These are phyloP conservation scores for Parnassius glacialis DNA, from an alignment of 2,888 invertebrate species.

Conservation along the genomic window DNA sequence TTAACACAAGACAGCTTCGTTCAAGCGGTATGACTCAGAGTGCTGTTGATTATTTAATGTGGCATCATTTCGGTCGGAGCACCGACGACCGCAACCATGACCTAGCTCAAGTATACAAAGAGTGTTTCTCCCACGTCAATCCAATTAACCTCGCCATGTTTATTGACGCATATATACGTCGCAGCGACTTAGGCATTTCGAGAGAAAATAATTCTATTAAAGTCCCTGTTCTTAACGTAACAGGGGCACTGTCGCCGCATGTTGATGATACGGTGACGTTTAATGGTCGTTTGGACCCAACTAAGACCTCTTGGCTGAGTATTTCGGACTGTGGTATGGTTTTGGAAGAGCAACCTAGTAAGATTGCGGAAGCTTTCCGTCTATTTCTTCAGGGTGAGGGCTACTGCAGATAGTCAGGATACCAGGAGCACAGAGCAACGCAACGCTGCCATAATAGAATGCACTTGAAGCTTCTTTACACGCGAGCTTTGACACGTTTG, in stretches of 20 bases:
- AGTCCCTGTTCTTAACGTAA: slow-evolving; percentile 95
- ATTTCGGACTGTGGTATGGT: slow-evolving; percentile 99
- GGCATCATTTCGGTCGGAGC: slow-evolving; percentile 98
- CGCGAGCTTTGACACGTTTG: slow-evolving; percentile 75
- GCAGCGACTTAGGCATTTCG: slow-evolving; percentile 93
- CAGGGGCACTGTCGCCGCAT: slow-evolving; percentile 96
- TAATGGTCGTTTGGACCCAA: slow-evolving; percentile 96
- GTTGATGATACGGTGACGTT: slow-evolving; percentile 98
- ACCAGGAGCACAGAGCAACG: slow-evolving; percentile 27
- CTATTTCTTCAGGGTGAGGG: slow-evolving; percentile 99
- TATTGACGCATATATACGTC: slow-evolving; percentile 95
- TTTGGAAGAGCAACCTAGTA: slow-evolving; percentile 97
- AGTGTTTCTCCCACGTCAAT: slow-evolving; percentile 96
- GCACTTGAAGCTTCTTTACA: slow-evolving; percentile 71
- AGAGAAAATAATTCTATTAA: slow-evolving; percentile 83
- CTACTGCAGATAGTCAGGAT: slow-evolving; percentile 87
- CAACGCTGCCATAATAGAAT: slow-evolving; percentile 53
- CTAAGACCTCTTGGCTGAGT: slow-evolving; percentile 99
- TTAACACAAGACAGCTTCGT: slow-evolving; percentile 92
- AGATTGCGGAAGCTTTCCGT: slow-evolving; percentile 97
- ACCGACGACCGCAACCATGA: slow-evolving; percentile 97
- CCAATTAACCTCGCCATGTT: slow-evolving; percentile 96
- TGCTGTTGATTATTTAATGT: slow-evolving; percentile 97
- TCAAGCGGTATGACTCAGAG: slow-evolving; percentile 96
- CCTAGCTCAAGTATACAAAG: slow-evolving; percentile 94